Evolutionary conservation across 1,140 invertebrate species (phyloP).

Genomic region (Macrosteles quadrilineatus): DNA sequence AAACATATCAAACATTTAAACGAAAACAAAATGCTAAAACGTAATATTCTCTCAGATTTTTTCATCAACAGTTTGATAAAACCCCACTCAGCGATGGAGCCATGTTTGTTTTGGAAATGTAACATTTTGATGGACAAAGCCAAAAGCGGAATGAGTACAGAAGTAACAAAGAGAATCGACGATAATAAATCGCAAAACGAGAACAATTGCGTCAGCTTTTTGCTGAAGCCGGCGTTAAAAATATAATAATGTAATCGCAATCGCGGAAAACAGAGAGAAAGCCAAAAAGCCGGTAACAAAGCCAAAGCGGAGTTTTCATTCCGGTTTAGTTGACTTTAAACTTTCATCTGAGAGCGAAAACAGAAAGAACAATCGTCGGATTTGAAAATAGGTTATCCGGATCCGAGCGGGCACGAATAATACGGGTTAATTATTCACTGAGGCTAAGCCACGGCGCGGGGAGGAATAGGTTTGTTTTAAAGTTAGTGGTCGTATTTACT

Average conservation of each 20-base stretch:
- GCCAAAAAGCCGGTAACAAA: constrained; percentile 11
- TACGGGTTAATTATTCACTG: constrained; percentile 1
- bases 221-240: background rate
- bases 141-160: background rate
- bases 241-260: constrained; percentile 4
- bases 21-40: no score
- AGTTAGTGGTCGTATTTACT: constrained; percentile 8
- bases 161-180: background rate
- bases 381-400: constrained; percentile 12
- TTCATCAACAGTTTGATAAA: no score
- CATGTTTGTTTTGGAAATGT: background rate
- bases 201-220: background rate
- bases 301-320: background rate
- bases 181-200: constrained; percentile 11
- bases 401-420: background rate
- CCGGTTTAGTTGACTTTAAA: constrained; percentile 15
- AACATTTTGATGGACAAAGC: background rate
- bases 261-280: background rate
- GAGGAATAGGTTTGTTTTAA: constrained; percentile 13
- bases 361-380: constrained; percentile 8
- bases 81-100: no score
- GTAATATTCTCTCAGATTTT: no score
- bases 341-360: constrained; percentile 8
- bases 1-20: no score
- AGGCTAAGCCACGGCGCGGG: background rate